Base-by-base conservation (phyloP, 2,888 invertebrate species). In the Acronicta psi region DNA sequence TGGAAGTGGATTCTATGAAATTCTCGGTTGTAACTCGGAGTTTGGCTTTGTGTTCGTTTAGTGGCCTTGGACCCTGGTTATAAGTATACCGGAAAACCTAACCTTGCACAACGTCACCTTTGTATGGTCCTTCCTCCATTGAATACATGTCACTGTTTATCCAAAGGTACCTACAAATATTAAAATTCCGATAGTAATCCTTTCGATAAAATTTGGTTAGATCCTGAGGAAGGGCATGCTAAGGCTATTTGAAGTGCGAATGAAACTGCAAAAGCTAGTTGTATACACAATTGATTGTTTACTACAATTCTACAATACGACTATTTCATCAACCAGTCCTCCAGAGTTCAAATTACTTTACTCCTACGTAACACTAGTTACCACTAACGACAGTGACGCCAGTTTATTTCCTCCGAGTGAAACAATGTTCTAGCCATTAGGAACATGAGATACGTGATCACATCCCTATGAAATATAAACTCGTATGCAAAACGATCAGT, bases 391-490 rank as follows among this genome's bases (percentile, higher is more conserved):
- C 54, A 29, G 53, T 59, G 53, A 44, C 40, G 42, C 42, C 50
- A 47, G 52, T 60, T 47, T 66, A 69, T 71, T 47, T 72, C 58
- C 59, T 65, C 49, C 34, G 20, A 56, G 60, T 23, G 58, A 60
- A 47, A 68, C 68, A 57, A 59, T 63, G 60, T 64, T 56, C 70
- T 38, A 59, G 43, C 44, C 55, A 58, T 66, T 64, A 56, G 40
- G 20, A 47, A 65, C 55, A 60, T 59, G 41, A 58, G 50, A 64
- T 72, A 75, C 73, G 73, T 75, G 75, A 69, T 67, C 67, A 59
- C 60, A 64, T 64, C 63, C 47, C 53, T 62, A 53, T 47, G 63
- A 60, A 77, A 70, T 68, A 57, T 68, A 57, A 62, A 68, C 55
- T 59, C 71, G 71, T 40, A 53, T 59, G 63, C 49, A 50, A 65